Evolutionary conservation across 2,113 vertebrate genomes (phyloP).

Genomic region (Thunnus maccoyii): DNA sequence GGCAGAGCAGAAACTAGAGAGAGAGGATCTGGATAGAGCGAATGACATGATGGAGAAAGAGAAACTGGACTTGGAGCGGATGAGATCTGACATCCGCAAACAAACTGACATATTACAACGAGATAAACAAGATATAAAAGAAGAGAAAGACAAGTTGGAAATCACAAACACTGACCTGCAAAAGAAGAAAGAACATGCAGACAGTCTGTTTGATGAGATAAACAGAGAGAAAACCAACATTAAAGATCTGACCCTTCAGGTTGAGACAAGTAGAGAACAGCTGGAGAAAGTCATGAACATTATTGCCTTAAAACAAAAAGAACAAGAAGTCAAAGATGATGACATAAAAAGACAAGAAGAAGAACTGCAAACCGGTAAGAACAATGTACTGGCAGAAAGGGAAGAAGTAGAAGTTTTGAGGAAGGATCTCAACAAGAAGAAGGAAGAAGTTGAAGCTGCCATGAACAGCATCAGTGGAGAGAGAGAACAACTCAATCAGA

Average conservation of each 20-base stretch:
- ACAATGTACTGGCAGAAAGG: neutral
- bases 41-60: neutral
- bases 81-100: neutral
- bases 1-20: too few species aligned
- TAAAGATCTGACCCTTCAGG: neutral
- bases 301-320: neutral
- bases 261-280: neutral
- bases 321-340: conserved; percentile 7
- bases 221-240: conserved; percentile 22
- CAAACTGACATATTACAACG: conserved; percentile 8
- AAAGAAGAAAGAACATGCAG: neutral
- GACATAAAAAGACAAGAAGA: neutral
- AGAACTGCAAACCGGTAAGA: neutral
- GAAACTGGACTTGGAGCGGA: conserved; percentile 24
- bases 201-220: neutral
- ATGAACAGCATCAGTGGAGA: too few species aligned
- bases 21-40: too few species aligned
- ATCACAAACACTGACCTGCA: neutral
- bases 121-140: neutral
- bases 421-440: too few species aligned
- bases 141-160: neutral
- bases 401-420: too few species aligned
- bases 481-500: too few species aligned
- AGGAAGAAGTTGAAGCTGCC: too few species aligned
- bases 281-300: neutral